Evolutionary conservation across 2,888 invertebrate genomes (phyloP), one percentile per base, ranked within the genome.

Genomic region (Drosophila algonquin): DNA sequence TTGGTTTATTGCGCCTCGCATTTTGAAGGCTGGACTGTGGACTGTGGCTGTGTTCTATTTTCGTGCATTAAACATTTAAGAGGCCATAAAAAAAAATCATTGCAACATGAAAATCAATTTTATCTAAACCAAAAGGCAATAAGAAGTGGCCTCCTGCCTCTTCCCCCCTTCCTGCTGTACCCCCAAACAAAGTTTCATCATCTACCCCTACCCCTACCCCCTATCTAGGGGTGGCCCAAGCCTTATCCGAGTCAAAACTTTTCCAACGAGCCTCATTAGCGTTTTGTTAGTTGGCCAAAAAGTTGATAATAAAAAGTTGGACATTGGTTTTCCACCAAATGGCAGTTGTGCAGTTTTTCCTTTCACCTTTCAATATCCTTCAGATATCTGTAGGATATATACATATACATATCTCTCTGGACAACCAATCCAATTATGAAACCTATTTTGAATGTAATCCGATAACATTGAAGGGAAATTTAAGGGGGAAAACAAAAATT

Each of bases 271-370:
- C 67, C 81, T 89, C 81, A 82, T 82, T 82, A 89, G 89, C 81
- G 73, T 89, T 40, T 40, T 87, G 76, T 87, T 78, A 76, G 69
- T 53, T 71, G 50, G 54, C 48, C 50, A 32, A 76, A 40, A 89
- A 89, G 85, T 78, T 89, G 87, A 75, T 87, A 72, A 77, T 67
- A 77, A 85, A 77, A 85, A 75, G 67, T 84, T 87, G 21, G 61
- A 24, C 57, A 50, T 18, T 61, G 56, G 54, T 44, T 40, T 6
- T 6, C 40, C 14, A 14, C 40, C 40, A 14, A 14, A 14, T 5
- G 6, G 40, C 40, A 40, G 40, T 40, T 40, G 40, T 40, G n/a
- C 7, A 14, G 7, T 65, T 46, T 40, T 40, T 10, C 27, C 6
- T n/a, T 27, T 18, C 14, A 35, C 14, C 7, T 12, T 55, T 44